Percentiles rank a stretch among this genome's conserved stretches.
Conservation (phyloP, 2,888 invertebrate species). For the Drosophila villosipedis region DNA sequence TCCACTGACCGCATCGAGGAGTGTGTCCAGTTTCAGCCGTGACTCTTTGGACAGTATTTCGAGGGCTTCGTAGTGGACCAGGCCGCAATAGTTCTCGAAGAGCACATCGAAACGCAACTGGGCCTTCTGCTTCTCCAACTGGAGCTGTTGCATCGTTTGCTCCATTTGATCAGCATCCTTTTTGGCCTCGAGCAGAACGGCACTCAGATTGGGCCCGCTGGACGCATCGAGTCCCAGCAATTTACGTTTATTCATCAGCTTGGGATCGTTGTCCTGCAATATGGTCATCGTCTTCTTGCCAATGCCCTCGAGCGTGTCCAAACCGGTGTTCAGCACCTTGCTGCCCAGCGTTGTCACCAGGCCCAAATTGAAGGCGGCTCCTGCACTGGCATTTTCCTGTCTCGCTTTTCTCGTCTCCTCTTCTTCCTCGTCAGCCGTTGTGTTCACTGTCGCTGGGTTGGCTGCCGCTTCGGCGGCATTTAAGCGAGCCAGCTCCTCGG, state of each 20-base stretch:
- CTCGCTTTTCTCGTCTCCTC: slow-evolving; percentile 13
- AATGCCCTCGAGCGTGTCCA: slow-evolving; percentile 95
- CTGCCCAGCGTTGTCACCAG: slow-evolving; percentile 86
- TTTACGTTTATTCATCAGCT: slow-evolving; percentile 89
- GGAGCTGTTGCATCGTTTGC: slow-evolving; percentile 77
- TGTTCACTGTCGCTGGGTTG: slow-evolving; percentile 1
- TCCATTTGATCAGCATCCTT: slow-evolving; percentile 87
- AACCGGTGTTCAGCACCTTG: slow-evolving; percentile 91
- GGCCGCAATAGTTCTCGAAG: slow-evolving; percentile 94
- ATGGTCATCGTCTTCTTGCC: slow-evolving; percentile 98
- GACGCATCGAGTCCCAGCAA: slow-evolving; percentile 84
- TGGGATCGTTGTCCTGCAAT: slow-evolving; percentile 96
- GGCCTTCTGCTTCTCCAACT: slow-evolving; percentile 82
- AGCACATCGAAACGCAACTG: slow-evolving; percentile 91
- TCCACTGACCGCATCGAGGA: slow-evolving; percentile 87
- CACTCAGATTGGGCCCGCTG: slow-evolving; percentile 82
- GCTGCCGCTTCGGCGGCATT: slow-evolving; percentile 70
- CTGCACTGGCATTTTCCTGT: slow-evolving; percentile 14
- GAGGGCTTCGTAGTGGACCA: slow-evolving; percentile 95
- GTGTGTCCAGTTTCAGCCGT: slow-evolving; percentile 89
- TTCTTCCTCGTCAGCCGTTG: neutral
- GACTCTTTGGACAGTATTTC: slow-evolving; percentile 95
- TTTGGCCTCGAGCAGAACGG: slow-evolving; percentile 89
- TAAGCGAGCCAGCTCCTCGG: slow-evolving; percentile 90
- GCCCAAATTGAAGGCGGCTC: slow-evolving; percentile 69